Evolutionary conservation across 2,888 invertebrate genomes (phyloP).

Genomic region (Lumbricus terrestris): DNA sequence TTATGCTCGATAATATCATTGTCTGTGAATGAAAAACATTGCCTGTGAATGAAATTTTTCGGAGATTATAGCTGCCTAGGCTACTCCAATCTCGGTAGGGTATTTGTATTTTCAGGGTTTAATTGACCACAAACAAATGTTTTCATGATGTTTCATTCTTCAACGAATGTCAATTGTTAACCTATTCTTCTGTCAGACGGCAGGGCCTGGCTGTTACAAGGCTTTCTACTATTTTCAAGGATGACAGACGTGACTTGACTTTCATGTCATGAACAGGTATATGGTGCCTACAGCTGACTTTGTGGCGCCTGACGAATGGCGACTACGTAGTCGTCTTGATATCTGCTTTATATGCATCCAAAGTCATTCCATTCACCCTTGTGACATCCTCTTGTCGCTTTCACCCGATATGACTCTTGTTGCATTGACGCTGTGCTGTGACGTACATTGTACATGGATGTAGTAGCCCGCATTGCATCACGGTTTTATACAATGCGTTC

Average conservation of each 20-base stretch:
- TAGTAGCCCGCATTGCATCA: not conserved
- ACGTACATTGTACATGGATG: not conserved
- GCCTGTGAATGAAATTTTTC: not conserved
- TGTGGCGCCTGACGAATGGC: not conserved
- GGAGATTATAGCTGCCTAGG: too few species aligned
- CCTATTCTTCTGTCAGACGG: not conserved
- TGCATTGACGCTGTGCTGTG: not conserved
- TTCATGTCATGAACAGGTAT: too few species aligned
- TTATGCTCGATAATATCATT: too few species aligned
- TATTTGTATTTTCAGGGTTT: not conserved
- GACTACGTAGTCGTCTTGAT: not conserved
- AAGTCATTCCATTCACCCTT: not conserved
- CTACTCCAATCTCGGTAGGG: not conserved
- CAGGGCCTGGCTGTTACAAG: too few species aligned
- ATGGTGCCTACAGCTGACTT: too few species aligned
- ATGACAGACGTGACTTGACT: too few species aligned
- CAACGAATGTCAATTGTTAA: not conserved
- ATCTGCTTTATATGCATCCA: not conserved
- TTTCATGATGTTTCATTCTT: not conserved
- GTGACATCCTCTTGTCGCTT: not conserved
- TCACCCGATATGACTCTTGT: not conserved
- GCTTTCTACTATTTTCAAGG: too few species aligned
- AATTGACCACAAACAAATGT: not conserved
- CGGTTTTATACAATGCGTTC: not conserved
- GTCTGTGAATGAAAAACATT: too few species aligned